Conservation (phyloP, 2,888 invertebrate species). For the Apodemia mormo region DNA sequence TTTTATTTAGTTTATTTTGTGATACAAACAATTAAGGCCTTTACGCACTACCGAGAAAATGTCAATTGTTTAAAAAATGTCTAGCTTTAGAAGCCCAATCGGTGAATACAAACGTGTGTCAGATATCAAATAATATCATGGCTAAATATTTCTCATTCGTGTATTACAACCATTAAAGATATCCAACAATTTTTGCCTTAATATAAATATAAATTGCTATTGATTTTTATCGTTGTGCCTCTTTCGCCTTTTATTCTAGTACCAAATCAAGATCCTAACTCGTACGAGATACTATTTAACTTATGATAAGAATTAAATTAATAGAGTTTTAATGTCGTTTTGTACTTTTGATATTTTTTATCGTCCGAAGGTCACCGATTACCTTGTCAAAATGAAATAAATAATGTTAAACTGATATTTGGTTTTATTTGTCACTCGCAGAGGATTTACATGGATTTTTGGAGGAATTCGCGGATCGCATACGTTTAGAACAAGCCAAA, state of each 20-base stretch:
- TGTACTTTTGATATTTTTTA: slow-evolving; percentile 78
- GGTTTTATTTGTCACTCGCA: slow-evolving; percentile 35
- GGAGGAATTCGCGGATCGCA: too few relatives aligned
- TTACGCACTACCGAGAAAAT: neutral
- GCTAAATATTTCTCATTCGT: neutral
- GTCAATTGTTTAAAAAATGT: too few relatives aligned
- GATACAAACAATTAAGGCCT: neutral
- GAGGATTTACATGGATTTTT: too few relatives aligned
- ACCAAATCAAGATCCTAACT: slow-evolving; percentile 29
- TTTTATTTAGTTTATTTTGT: neutral
- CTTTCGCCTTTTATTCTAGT: slow-evolving; percentile 37
- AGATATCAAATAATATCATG: too few relatives aligned
- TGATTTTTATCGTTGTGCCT: neutral
- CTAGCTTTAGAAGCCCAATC: too few relatives aligned
- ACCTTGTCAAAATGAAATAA: slow-evolving; percentile 80
- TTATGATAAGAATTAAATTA: slow-evolving; percentile 64
- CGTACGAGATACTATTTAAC: slow-evolving; percentile 69
- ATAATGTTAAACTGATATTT: slow-evolving; percentile 62
- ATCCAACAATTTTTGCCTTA: neutral
- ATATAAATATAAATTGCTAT: neutral
- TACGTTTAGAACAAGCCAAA: too few relatives aligned
- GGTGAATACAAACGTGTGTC: too few relatives aligned
- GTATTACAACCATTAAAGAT: neutral
- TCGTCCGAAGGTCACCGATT: slow-evolving; percentile 78
- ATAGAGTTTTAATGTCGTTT: slow-evolving; percentile 75